A percentile compares a stretch with the other conserved stretches of the same genome.
Conservation (phyloP, 2,113 vertebrate genomes). For the Todiramphus saurophagus region DNA sequence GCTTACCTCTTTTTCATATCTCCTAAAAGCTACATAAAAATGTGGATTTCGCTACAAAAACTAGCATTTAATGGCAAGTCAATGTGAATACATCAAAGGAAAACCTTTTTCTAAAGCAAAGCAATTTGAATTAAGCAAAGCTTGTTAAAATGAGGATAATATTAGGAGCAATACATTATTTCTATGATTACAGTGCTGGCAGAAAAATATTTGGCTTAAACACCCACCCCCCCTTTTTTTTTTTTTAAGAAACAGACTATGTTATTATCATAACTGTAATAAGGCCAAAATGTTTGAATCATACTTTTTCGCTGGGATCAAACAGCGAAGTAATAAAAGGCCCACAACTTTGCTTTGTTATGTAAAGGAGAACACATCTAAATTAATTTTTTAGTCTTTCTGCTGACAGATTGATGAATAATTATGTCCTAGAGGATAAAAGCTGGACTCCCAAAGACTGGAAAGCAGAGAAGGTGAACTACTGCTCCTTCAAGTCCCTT, state of each 20-base stretch:
- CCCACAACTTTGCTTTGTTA: not conserved
- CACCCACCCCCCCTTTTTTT: not conserved
- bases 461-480: not conserved
- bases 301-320: not conserved
- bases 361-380: not conserved
- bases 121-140: not conserved
- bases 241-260: not conserved
- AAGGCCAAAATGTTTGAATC: not conserved
- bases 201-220: not conserved
- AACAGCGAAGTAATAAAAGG: not conserved
- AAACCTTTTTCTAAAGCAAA: not conserved
- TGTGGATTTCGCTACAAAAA: not conserved
- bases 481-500: not conserved
- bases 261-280: not conserved
- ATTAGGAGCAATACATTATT: not conserved
- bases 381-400: not conserved
- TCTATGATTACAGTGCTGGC: not conserved
- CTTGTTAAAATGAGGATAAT: not conserved
- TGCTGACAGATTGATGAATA: not conserved
- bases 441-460: not conserved
- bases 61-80: not conserved
- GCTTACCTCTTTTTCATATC: not conserved
- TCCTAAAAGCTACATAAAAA: not conserved
- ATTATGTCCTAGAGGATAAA: not conserved
- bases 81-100: not conserved